Evolutionary conservation across 2,797 vertebrate species (phyloP).

Genomic region (Galago senegalensis): DNA sequence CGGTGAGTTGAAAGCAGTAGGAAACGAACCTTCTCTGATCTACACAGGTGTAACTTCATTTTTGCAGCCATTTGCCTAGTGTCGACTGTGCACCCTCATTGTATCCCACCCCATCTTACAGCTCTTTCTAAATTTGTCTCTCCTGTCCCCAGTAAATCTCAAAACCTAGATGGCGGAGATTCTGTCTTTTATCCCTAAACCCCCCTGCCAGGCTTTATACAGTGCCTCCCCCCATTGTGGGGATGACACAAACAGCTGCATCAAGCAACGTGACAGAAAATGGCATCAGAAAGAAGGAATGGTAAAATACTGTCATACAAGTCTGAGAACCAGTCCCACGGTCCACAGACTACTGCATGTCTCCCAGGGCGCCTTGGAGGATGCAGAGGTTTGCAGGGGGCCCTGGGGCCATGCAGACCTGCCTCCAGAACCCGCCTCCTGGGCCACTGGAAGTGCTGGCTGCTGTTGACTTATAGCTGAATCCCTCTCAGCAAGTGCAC

Average conservation of each 20-base stretch:
- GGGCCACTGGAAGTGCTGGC: neutral
- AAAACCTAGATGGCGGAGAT: neutral
- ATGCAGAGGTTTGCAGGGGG: neutral
- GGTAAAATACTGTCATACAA: too few relatives aligned
- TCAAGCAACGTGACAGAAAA: accelerated
- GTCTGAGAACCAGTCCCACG: neutral
- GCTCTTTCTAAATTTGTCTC: neutral
- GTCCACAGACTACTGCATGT: too few relatives aligned
- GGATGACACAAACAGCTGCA: neutral
- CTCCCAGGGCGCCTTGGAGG: neutral
- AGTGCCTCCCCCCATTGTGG: neutral
- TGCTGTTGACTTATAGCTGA: neutral
- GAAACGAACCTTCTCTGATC: neutral
- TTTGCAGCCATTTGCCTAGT: neutral
- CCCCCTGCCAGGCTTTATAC: neutral
- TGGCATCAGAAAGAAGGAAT: neutral
- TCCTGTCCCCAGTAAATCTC: neutral
- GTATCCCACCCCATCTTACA: neutral
- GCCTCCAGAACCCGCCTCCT: neutral
- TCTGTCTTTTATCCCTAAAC: neutral
- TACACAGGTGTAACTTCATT: neutral
- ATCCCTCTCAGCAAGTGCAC: neutral
- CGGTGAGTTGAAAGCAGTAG: neutral
- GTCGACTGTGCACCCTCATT: neutral
- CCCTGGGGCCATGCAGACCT: accelerated